Evolutionary conservation across 2,888 invertebrate genomes (phyloP).

Genomic region (Himalopsyche japonica): DNA sequence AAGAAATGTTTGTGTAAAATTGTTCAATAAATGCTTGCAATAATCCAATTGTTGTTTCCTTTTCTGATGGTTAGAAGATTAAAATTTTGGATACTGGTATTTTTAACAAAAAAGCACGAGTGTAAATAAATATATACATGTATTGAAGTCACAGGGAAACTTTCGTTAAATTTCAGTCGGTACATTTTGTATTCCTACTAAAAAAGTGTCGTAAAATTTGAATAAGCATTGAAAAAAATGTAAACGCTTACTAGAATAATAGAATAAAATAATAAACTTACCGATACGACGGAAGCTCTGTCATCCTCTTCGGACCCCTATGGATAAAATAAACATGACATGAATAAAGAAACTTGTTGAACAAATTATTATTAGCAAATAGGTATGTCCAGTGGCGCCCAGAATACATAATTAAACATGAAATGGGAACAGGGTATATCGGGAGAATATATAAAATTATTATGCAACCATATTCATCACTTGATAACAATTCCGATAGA

Average conservation of each 20-base stretch:
- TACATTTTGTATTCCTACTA: no score
- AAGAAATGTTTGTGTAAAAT: no score
- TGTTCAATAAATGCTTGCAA: no score
- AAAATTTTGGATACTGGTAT: no score
- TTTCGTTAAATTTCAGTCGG: neutral
- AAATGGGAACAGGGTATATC: neutral
- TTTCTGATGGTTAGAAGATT: no score
- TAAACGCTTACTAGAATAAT: constrained; percentile 11
- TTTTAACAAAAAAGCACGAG: no score
- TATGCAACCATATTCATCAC: no score
- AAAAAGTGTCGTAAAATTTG: neutral
- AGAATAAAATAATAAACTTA: constrained; percentile 56
- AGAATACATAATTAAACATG: neutral
- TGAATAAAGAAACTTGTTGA: constrained; percentile 34
- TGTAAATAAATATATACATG: no score
- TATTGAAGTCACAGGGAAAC: neutral
- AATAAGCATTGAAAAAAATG: neutral
- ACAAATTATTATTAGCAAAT: constrained; percentile 12
- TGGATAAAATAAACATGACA: neutral
- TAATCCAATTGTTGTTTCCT: no score
- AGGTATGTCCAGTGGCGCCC: neutral
- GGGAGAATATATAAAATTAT: no score
- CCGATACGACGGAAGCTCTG: constrained; percentile 69
- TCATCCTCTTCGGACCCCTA: constrained; percentile 77
- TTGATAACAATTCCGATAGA: no score